Conservation (phyloP, 2,888 invertebrate genomes). For the Steinernema hermaphroditum region DNA sequence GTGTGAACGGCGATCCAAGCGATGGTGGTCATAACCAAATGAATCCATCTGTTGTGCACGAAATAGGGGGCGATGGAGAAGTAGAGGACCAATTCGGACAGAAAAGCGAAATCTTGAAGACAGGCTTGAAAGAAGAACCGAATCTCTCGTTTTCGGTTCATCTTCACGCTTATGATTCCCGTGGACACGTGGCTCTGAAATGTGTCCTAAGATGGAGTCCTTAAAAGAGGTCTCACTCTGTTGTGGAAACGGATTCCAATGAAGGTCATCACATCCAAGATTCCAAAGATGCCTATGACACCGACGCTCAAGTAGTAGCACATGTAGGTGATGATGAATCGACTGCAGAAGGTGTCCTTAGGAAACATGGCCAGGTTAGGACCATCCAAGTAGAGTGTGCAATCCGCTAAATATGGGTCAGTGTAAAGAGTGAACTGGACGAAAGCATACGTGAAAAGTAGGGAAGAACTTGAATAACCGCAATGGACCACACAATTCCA, state of each 20-base stretch:
- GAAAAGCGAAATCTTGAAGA: background rate
- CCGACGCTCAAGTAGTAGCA: conserved; percentile 10
- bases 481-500: background rate
- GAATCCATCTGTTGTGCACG: background rate
- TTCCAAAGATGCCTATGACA: background rate
- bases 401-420: background rate
- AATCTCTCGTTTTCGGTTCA: conserved; percentile 1
- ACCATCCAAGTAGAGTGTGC: conserved; percentile 6
- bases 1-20: conserved; percentile 2
- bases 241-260: conserved; percentile 6
- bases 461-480: background rate
- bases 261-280: background rate
- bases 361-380: background rate
- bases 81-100: conserved; percentile 6
- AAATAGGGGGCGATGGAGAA: conserved; percentile 4
- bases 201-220: no score
- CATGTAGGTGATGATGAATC: background rate
- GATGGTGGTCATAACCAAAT: background rate
- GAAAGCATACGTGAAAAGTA: background rate
- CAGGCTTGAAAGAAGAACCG: conserved; percentile 20
- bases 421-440: background rate
- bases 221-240: no score
- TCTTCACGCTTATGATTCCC: background rate
- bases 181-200: background rate
- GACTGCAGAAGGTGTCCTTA: background rate